Percentiles rank a stretch among this genome's conserved stretches.
Evolutionary conservation across 1,140 invertebrate species (phyloP).

Genomic region (Magallana gigas): DNA sequence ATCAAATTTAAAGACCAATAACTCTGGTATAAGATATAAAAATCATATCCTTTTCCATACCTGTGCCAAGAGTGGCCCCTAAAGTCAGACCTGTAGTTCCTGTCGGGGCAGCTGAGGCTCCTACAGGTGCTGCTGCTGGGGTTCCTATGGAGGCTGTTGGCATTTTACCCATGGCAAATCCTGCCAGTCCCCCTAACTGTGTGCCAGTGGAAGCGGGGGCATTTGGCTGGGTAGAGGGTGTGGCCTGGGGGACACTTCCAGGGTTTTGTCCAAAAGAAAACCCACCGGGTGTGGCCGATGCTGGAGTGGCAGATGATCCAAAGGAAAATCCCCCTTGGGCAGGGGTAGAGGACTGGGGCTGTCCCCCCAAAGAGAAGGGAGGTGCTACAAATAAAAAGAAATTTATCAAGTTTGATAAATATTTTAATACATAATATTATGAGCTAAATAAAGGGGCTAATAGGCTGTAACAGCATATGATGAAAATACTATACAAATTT

Average conservation of each 20-base stretch:
- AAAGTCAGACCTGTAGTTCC: conserved; percentile 30
- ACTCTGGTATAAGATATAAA: too few relatives aligned
- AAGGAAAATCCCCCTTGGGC: conserved; percentile 56
- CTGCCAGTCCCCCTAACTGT: conserved; percentile 33
- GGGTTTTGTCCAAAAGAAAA: conserved; percentile 60
- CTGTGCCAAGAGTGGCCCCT: not conserved
- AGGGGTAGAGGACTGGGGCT: not conserved
- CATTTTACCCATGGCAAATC: conserved; percentile 18
- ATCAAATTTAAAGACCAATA: too few relatives aligned
- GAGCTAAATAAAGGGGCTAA: too few relatives aligned
- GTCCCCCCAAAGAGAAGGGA: conserved; percentile 20
- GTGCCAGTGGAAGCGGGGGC: conserved; percentile 18
- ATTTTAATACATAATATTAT: too few relatives aligned
- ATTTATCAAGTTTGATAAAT: too few relatives aligned
- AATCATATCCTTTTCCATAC: too few relatives aligned
- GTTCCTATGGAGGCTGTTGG: not conserved
- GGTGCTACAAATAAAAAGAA: not conserved
- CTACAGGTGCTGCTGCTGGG: conserved; percentile 17
- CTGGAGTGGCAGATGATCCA: conserved; percentile 46
- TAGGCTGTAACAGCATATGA: not conserved
- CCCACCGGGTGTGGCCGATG: conserved; percentile 49
- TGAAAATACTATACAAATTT: not conserved
- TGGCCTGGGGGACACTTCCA: conserved; percentile 18
- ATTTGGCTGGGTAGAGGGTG: conserved; percentile 22
- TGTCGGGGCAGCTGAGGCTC: conserved; percentile 24